Evolutionary conservation across 2,888 invertebrate species (phyloP).

Genomic region (Mesodorylaimus sp.): DNA sequence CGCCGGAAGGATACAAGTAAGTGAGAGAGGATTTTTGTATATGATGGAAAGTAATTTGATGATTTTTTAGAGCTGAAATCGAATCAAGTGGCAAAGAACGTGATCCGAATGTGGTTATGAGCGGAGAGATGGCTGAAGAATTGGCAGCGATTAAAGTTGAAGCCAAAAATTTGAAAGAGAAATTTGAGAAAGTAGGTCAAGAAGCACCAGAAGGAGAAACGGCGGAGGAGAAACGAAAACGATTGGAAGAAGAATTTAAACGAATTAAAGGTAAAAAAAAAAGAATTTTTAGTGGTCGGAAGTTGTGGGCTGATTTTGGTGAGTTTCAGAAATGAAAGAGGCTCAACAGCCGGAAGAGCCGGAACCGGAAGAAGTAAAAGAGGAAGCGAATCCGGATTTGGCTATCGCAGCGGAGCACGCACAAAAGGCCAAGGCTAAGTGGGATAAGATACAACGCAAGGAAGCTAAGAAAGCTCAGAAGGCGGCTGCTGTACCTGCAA

Average conservation of each 20-base stretch:
- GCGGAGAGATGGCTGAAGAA: slow-evolving; percentile 1
- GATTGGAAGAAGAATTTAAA: slow-evolving; percentile 31
- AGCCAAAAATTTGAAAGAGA: slow-evolving; percentile 26
- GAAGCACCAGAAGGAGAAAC: slow-evolving; percentile 22
- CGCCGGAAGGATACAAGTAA: slow-evolving; percentile 11
- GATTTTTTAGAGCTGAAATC: slow-evolving; percentile 8
- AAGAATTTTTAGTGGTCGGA: neutral
- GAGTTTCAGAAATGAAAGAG: slow-evolving; percentile 8
- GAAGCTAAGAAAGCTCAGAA: slow-evolving; percentile 31
- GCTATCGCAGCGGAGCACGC: slow-evolving; percentile 25
- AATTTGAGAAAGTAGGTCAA: slow-evolving; percentile 28
- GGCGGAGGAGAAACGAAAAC: slow-evolving; percentile 28
- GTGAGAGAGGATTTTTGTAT: neutral
- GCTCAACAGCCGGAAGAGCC: slow-evolving; percentile 17
- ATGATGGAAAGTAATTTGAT: neutral
- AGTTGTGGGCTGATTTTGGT: neutral
- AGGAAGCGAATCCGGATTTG: slow-evolving; percentile 8
- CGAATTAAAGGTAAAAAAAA: slow-evolving; percentile 21
- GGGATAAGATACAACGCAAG: slow-evolving; percentile 29
- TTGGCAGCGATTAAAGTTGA: slow-evolving; percentile 13
- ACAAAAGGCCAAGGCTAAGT: slow-evolving; percentile 29
- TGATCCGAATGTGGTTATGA: slow-evolving; percentile 4
- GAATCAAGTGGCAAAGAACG: slow-evolving; percentile 6
- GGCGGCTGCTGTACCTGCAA: neutral
- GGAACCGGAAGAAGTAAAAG: slow-evolving; percentile 20